phyloP scores from a whole-genome alignment of 64 coral and sea anemone species.

The Actinia equina region DNA sequence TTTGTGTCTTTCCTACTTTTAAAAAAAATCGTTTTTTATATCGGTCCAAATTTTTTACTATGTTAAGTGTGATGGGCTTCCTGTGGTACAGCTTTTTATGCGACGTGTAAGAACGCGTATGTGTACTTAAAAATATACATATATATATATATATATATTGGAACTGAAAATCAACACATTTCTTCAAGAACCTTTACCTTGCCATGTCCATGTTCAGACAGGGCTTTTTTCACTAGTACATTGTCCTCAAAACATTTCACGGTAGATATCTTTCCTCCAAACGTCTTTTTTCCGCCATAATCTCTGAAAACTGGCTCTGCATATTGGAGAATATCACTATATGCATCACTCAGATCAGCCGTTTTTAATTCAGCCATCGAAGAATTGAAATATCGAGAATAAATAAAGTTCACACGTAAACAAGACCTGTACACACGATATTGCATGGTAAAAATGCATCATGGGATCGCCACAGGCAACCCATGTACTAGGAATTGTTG shows the following conservation, averaged over 20 bases:
- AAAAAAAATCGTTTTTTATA: too few relatives aligned
- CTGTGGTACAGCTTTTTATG: neutral
- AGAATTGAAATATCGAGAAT: neutral
- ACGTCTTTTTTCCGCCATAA: slow-evolving; percentile 74
- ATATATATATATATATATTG: too few relatives aligned
- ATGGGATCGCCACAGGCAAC: neutral
- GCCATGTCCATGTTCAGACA: slow-evolving; percentile 64
- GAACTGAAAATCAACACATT: neutral
- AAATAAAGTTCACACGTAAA: neutral
- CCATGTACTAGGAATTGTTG: neutral
- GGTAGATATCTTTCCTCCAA: slow-evolving; percentile 87
- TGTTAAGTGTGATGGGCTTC: neutral
- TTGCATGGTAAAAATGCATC: neutral
- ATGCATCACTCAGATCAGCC: slow-evolving; percentile 87
- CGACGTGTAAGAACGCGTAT: neutral
- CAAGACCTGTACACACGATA: neutral
- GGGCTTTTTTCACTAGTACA: slow-evolving; percentile 69
- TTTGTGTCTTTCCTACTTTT: too few relatives aligned
- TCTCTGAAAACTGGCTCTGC: slow-evolving; percentile 77
- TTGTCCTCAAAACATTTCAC: slow-evolving; percentile 96
- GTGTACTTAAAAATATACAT: too few relatives aligned
- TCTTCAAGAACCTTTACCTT: slow-evolving; percentile 39
- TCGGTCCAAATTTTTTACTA: too few relatives aligned
- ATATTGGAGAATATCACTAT: slow-evolving; percentile 86
- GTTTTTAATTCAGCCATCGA: slow-evolving; percentile 48